These are phyloP conservation scores for Melanotaenia pygmaea DNA, from an alignment of 2,797 vertebrate genomes.

Conservation along the genomic window DNA sequence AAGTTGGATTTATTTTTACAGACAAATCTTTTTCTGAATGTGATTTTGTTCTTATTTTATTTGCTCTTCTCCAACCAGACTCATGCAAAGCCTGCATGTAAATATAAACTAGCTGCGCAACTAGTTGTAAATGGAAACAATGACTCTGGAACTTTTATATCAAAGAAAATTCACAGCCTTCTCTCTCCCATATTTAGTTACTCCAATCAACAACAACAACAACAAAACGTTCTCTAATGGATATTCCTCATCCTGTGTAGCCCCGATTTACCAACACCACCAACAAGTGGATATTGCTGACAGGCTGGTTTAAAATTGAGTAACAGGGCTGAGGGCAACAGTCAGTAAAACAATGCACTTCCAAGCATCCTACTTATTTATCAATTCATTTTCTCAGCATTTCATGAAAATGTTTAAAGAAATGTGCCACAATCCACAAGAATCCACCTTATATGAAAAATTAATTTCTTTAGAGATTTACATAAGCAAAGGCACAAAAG, in stretches of 20 bases:
- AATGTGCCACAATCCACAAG: too few relatives aligned
- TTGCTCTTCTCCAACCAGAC: neutral
- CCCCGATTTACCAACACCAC: neutral
- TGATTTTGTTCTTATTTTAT: neutral
- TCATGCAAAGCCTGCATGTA: neutral
- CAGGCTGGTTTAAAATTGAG: neutral
- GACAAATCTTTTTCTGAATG: too few relatives aligned
- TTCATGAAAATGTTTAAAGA: too few relatives aligned
- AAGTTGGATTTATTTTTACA: neutral
- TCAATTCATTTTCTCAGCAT: too few relatives aligned
- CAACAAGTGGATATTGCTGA: constrained; percentile 4
- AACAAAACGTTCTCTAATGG: neutral
- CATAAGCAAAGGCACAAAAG: too few relatives aligned
- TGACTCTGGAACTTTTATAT: neutral
- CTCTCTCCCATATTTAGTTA: neutral
- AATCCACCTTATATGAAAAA: too few relatives aligned
- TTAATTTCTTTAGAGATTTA: too few relatives aligned
- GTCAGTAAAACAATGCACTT: too few relatives aligned
- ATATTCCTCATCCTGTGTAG: neutral
- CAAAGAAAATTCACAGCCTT: neutral
- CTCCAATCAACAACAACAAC: neutral
- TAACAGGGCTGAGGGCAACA: too few relatives aligned
- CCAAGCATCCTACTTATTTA: too few relatives aligned
- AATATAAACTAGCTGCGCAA: too few relatives aligned
- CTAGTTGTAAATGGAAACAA: neutral